Evolutionary conservation across 1,140 invertebrate genomes (phyloP).

Genomic region (Drosophila kepulauana): DNA sequence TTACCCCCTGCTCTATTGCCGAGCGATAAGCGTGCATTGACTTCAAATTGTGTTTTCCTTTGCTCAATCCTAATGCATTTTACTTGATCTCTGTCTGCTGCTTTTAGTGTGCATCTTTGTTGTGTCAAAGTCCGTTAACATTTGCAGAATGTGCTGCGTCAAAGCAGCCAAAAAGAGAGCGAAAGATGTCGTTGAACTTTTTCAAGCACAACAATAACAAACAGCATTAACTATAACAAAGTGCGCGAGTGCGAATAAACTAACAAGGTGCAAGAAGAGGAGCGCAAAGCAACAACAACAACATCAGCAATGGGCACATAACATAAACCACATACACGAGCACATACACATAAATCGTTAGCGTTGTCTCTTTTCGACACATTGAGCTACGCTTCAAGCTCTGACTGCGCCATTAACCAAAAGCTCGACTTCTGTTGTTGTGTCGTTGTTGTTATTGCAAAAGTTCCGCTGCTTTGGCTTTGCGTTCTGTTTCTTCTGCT

Average conservation of each 20-base stretch:
- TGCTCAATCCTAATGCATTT: constrained; percentile 1
- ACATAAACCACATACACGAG: constrained; percentile 28
- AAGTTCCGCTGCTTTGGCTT: constrained; percentile 36
- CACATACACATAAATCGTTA: constrained; percentile 24
- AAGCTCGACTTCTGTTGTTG: constrained; percentile 33
- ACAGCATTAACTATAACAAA: constrained; percentile 37
- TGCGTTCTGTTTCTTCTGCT: constrained; percentile 14
- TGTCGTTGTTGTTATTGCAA: constrained; percentile 27
- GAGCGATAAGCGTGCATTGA: constrained; percentile 39
- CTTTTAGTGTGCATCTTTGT: constrained; percentile 26
- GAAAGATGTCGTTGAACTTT: constrained; percentile 62
- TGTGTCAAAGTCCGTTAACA: constrained; percentile 30
- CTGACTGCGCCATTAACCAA: constrained; percentile 30
- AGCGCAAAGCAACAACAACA: constrained; percentile 18
- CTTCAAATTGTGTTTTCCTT: constrained; percentile 17
- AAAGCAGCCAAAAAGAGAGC: constrained; percentile 24
- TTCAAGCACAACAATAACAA: constrained; percentile 46
- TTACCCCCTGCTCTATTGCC: background rate
- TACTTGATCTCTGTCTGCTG: background rate
- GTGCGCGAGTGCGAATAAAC: constrained; percentile 42
- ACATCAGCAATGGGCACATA: constrained; percentile 25
- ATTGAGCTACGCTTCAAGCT: constrained; percentile 11
- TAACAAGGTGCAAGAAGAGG: constrained; percentile 39
- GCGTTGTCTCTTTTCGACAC: constrained; percentile 31
- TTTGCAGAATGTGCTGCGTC: constrained; percentile 28